These are phyloP conservation scores for Fragum sueziense DNA, from an alignment of 2,888 invertebrate genomes.

Conservation along the genomic window DNA sequence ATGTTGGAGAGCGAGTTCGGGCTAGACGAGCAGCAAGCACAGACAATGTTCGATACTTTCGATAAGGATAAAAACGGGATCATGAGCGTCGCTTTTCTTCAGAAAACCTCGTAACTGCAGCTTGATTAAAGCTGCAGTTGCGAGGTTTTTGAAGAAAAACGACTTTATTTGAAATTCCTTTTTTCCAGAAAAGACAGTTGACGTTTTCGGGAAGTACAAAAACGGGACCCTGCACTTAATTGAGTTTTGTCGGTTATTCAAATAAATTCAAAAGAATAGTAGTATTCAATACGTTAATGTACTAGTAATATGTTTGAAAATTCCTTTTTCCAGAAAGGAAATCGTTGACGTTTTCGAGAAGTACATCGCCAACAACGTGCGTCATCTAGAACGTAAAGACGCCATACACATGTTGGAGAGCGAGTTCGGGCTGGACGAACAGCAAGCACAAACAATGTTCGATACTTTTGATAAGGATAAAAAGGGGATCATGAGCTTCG, in stretches of 20 bases:
- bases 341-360: slow-evolving; percentile 78
- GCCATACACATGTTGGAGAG: slow-evolving; percentile 75
- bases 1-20: slow-evolving; percentile 78
- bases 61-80: slow-evolving; percentile 80
- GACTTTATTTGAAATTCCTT: too few species aligned
- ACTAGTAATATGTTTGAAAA: too few species aligned
- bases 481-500: slow-evolving; percentile 79
- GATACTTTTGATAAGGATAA: slow-evolving; percentile 80
- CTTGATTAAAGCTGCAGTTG: too few species aligned
- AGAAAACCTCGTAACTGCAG: too few species aligned
- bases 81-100: slow-evolving; percentile 80
- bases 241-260: too few species aligned
- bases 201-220: too few species aligned
- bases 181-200: too few species aligned
- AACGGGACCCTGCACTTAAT: too few species aligned
- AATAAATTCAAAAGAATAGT: too few species aligned
- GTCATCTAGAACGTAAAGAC: slow-evolving; percentile 74
- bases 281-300: too few species aligned
- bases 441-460: slow-evolving; percentile 78
- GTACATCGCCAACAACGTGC: slow-evolving; percentile 77
- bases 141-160: too few species aligned
- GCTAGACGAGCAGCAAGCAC: slow-evolving; percentile 74
- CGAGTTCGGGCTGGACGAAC: slow-evolving; percentile 76
- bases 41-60: slow-evolving; percentile 79
- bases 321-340: slow-evolving; percentile 73